Conservation (phyloP, 2,797 vertebrate species). For the Octomys mimax region DNA sequence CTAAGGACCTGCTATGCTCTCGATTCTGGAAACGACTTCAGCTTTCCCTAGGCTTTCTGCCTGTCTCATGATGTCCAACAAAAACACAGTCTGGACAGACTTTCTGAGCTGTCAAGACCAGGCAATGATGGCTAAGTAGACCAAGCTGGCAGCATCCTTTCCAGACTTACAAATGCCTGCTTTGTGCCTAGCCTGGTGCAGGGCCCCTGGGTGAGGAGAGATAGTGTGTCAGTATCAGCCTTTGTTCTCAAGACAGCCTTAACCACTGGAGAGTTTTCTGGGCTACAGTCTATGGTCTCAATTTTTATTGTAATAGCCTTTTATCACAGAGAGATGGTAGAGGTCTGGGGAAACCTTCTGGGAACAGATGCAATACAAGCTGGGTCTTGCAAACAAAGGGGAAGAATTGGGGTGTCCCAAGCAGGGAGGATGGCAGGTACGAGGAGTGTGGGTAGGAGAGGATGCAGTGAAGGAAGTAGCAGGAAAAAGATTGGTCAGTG, state of each 20-base stretch:
- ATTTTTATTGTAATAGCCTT: neutral
- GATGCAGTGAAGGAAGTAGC: neutral
- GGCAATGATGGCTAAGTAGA: constrained; percentile 56
- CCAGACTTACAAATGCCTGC: neutral
- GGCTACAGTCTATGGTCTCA: neutral
- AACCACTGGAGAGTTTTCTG: neutral
- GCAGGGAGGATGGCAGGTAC: neutral
- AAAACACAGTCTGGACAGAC: constrained; percentile 74
- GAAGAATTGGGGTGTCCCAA: neutral
- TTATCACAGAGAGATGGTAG: neutral
- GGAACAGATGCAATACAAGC: neutral
- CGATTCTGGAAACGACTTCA: constrained; percentile 80
- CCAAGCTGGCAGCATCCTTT: neutral
- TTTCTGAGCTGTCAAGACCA: constrained; percentile 66
- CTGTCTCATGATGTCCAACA: constrained; percentile 77
- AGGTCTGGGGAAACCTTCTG: neutral
- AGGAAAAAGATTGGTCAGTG: neutral
- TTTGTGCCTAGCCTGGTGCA: neutral
- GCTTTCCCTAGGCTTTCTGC: constrained; percentile 70
- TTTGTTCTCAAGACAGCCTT: neutral
- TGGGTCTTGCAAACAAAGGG: neutral
- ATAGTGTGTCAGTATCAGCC: neutral
- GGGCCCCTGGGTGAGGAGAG: neutral
- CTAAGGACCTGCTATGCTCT: constrained; percentile 73
- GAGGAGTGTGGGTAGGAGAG: neutral